A percentile compares a stretch with the other conserved stretches of the same genome.
These are phyloP conservation scores for Augochlorella aurata DNA, from an alignment of 2,888 invertebrate species.

Conservation along the genomic window DNA sequence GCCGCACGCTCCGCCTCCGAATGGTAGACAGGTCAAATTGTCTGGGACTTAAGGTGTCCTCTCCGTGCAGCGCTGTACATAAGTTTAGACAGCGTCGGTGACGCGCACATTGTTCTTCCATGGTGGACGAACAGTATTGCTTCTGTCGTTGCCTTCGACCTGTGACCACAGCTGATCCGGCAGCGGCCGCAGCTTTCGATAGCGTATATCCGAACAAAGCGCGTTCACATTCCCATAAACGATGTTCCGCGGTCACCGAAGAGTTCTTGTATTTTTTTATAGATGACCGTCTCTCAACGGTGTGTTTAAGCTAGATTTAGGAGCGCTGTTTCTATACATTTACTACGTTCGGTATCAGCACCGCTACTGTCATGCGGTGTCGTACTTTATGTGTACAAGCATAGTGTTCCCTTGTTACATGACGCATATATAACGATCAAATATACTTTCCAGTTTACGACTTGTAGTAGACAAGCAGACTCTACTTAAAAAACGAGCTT, in stretches of 20 bases:
- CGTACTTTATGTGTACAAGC: not conserved
- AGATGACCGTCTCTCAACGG: conserved; percentile 5
- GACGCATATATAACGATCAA: not conserved
- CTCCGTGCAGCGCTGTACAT: not conserved
- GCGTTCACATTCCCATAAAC: conserved; percentile 42
- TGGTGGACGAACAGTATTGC: not conserved
- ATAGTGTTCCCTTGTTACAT: not conserved
- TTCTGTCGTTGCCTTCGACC: not conserved
- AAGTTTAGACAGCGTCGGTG: not conserved
- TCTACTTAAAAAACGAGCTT: not conserved
- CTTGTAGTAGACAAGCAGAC: no score
- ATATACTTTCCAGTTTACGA: not conserved
- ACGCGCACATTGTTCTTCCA: conserved; percentile 29
- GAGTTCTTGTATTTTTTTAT: conserved; percentile 2
- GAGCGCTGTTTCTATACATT: conserved; percentile 1
- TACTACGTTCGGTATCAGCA: not conserved
- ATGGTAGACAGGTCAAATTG: not conserved
- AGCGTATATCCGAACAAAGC: not conserved
- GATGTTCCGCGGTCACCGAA: not conserved
- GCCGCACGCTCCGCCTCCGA: not conserved
- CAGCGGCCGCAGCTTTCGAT: not conserved
- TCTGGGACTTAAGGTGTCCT: not conserved
- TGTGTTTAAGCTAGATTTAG: not conserved
- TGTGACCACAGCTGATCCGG: not conserved
- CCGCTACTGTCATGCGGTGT: not conserved